Conservation (phyloP, 2,888 invertebrate species). For the Opisthograptis luteolata region DNA sequence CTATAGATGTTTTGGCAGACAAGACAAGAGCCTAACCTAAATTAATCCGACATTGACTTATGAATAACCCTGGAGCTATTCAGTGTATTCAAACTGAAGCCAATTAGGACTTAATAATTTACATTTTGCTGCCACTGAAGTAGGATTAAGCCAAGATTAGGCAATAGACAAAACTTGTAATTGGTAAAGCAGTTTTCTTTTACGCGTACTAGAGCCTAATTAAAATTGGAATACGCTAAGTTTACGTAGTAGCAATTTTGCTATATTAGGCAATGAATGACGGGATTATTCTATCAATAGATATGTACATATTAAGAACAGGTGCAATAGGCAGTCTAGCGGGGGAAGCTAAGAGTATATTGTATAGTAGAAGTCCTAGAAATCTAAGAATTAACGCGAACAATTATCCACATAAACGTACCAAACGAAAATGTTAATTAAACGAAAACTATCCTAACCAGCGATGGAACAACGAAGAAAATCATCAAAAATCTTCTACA, state of each 20-base stretch:
- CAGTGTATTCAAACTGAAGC: constrained; percentile 29
- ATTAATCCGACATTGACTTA: constrained; percentile 37
- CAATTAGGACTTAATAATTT: constrained; percentile 37
- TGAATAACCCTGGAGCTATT: constrained; percentile 33
- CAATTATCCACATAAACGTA: too few relatives aligned
- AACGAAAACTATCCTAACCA: too few relatives aligned
- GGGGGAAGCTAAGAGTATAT: too few relatives aligned
- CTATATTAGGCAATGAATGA: too few relatives aligned
- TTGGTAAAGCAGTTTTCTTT: constrained; percentile 12
- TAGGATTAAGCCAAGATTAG: constrained; percentile 22
- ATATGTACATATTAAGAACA: too few relatives aligned
- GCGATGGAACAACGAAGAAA: too few relatives aligned
- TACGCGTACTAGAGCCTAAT: neutral
- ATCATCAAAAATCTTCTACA: too few relatives aligned
- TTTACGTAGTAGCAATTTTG: too few relatives aligned
- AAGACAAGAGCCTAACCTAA: constrained; percentile 25
- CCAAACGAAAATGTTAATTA: too few relatives aligned
- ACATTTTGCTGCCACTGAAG: constrained; percentile 26
- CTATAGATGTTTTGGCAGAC: constrained; percentile 24
- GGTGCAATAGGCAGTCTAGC: too few relatives aligned
- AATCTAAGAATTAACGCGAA: too few relatives aligned
- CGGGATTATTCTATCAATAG: neutral
- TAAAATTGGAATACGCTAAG: neutral
- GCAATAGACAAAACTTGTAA: constrained; percentile 16
- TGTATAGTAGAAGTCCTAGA: too few relatives aligned